Percentiles rank a stretch among this genome's conserved stretches.
phyloP scores from a whole-genome alignment of 2,797 vertebrate species.

The Dicrostonyx torquatus region DNA sequence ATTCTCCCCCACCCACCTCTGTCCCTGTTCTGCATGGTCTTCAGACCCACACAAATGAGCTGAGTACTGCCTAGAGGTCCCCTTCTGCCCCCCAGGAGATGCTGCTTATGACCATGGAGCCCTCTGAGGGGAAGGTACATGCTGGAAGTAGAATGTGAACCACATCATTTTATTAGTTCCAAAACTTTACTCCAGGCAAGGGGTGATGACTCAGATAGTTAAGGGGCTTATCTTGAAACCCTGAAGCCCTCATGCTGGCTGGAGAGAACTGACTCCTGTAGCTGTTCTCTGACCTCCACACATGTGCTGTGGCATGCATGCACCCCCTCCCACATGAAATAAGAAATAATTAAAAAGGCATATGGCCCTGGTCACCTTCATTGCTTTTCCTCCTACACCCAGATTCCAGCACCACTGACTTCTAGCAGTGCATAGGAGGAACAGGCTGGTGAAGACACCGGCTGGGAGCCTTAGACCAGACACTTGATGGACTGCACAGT shows the following conservation, averaged over 20 bases:
- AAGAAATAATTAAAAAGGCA: neutral
- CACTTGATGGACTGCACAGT: neutral
- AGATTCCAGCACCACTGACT: neutral
- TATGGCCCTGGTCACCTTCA: neutral
- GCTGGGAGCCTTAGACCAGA: neutral
- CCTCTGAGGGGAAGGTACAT: neutral
- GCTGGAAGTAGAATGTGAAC: neutral
- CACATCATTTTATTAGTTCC: neutral
- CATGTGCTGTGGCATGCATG: neutral
- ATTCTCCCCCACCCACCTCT: too few relatives aligned
- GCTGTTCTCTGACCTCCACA: neutral
- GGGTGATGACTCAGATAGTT: too few relatives aligned
- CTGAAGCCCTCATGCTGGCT: neutral
- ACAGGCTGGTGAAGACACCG: neutral
- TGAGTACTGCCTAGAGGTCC: neutral
- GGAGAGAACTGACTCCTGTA: neutral
- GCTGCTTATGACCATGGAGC: neutral
- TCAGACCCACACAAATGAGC: neutral
- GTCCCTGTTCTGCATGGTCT: neutral
- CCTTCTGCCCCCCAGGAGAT: neutral
- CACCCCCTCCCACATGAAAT: too few relatives aligned
- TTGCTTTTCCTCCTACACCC: neutral
- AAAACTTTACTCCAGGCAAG: neutral
- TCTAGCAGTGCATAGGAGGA: too few relatives aligned
- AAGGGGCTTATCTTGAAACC: neutral